These are phyloP conservation scores for Lota lota DNA, from an alignment of 2,113 vertebrate species.

Conservation along the genomic window DNA sequence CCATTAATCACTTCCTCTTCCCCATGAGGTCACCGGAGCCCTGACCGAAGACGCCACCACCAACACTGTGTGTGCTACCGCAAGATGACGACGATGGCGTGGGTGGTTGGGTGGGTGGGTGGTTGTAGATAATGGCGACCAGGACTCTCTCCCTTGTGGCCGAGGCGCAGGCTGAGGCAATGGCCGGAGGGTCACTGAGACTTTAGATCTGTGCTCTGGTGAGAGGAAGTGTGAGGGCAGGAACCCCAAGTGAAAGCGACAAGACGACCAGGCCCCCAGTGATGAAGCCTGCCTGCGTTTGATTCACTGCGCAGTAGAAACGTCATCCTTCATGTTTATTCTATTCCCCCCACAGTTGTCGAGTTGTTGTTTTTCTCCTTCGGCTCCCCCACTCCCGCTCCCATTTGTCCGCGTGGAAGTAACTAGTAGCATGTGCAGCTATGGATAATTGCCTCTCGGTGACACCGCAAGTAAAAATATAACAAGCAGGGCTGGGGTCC, in stretches of 20 bases:
- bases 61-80: constrained; percentile 26
- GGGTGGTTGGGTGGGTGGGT: not conserved
- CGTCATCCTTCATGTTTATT: constrained; percentile 36
- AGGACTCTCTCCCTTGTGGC: constrained; percentile 28
- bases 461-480: constrained; percentile 75
- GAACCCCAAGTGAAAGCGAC: not conserved
- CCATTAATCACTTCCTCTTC: constrained; percentile 75
- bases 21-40: constrained; percentile 61
- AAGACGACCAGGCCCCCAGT: not conserved
- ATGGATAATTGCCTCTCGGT: constrained; percentile 69
- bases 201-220: constrained; percentile 31
- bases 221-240: not conserved
- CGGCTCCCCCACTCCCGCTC: not conserved
- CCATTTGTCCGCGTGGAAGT: constrained; percentile 46
- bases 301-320: not conserved
- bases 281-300: not conserved
- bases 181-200: constrained; percentile 52
- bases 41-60: constrained; percentile 30
- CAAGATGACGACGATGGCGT: constrained; percentile 20
- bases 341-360: not conserved
- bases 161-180: constrained; percentile 62
- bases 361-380: constrained; percentile 2
- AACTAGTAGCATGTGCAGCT: constrained; percentile 74
- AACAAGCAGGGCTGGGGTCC: constrained; percentile 68
- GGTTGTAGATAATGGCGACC: constrained; percentile 39